These are phyloP conservation scores for Mycetomoellerius zeteki DNA, from an alignment of 1,140 invertebrate genomes.

Conservation along the genomic window DNA sequence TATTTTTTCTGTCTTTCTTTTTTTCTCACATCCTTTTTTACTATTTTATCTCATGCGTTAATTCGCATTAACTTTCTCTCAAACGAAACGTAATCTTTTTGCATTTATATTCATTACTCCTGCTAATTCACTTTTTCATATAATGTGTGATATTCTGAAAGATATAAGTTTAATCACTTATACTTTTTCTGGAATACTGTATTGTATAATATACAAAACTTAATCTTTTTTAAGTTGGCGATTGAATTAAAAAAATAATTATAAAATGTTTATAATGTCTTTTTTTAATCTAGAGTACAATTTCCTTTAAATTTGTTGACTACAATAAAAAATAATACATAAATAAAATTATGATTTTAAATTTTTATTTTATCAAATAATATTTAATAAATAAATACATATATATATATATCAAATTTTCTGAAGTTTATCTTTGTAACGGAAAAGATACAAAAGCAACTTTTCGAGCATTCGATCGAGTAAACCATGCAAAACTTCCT, in stretches of 20 bases:
- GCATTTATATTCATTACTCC: not conserved
- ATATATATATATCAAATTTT: not conserved
- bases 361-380: not conserved
- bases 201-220: not conserved
- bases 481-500: constrained; percentile 44
- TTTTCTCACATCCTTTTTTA: not conserved
- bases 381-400: not conserved
- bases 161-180: not conserved
- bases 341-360: not conserved
- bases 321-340: not conserved
- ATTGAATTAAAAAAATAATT: not conserved
- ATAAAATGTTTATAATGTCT: not conserved
- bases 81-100: not conserved
- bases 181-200: not conserved
- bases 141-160: not conserved
- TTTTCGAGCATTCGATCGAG: constrained; percentile 1
- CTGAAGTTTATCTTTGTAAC: not conserved
- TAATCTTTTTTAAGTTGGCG: not conserved
- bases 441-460: constrained; percentile 15
- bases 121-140: not conserved
- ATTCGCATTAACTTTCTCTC: constrained; percentile 43
- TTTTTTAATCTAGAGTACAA: not conserved
- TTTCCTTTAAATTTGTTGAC: not conserved
- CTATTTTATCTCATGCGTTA: constrained; percentile 28
- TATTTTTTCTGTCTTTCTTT: not conserved